Conservation (phyloP, 2,797 vertebrate genomes). For the Melanotaenia nigrans region DNA sequence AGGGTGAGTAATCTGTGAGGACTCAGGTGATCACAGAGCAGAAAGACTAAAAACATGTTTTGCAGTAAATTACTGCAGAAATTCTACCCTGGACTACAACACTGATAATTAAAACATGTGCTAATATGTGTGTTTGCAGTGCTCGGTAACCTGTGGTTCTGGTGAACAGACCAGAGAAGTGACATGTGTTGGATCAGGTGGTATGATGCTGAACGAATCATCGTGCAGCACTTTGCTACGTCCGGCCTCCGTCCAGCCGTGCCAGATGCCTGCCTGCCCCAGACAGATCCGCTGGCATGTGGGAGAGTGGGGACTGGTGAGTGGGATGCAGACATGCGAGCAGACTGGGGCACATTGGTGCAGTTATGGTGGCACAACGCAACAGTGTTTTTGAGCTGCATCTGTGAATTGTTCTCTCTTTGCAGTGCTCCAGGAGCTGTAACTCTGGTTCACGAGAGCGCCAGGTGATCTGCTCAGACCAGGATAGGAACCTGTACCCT, state of each 20-base stretch:
- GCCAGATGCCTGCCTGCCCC: conserved; percentile 80
- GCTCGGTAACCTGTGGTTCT: conserved; percentile 90
- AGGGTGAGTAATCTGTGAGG: conserved; percentile 77
- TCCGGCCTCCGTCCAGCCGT: conserved; percentile 79
- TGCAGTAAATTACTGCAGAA: too few species aligned
- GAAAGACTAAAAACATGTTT: neutral
- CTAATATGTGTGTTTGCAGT: conserved; percentile 75
- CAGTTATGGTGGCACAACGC: neutral
- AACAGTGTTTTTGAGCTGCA: neutral
- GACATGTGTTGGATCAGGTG: conserved; percentile 82
- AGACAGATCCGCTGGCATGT: conserved; percentile 86
- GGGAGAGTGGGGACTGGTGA: conserved; percentile 92
- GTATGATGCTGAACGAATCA: conserved; percentile 78
- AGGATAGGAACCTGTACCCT: conserved; percentile 82
- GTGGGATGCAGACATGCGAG: conserved; percentile 36
- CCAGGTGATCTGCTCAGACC: conserved; percentile 89
- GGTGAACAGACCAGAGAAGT: conserved; percentile 89
- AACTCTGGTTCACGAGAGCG: conserved; percentile 86
- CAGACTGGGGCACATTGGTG: neutral
- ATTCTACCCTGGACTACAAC: too few species aligned
- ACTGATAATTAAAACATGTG: too few species aligned
- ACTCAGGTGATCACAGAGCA: neutral
- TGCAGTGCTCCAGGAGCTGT: conserved; percentile 93
- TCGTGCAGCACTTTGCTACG: conserved; percentile 82
- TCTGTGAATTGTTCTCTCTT: neutral